Percentiles rank a stretch among this genome's conserved stretches.
Evolutionary conservation across 2,888 invertebrate species (phyloP).

Genomic region (Spodoptera littoralis): DNA sequence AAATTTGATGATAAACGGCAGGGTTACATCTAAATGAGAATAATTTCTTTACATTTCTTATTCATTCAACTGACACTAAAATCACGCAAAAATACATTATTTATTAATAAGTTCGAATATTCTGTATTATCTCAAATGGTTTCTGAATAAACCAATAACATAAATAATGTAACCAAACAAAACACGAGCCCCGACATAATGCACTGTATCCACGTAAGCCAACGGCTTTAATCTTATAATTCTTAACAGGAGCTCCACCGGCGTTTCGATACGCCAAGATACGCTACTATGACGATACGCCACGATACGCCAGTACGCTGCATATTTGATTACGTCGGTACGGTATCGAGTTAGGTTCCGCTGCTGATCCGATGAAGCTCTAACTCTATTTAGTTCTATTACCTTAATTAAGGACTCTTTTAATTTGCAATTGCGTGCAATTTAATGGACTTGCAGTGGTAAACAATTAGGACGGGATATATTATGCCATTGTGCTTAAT

Average conservation of each 20-base stretch:
- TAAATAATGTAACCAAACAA: slow-evolving; percentile 30
- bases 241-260: slow-evolving; percentile 37
- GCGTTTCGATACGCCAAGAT: slow-evolving; percentile 30
- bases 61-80: too few species aligned
- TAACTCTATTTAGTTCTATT: slow-evolving; percentile 50
- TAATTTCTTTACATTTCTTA: too few species aligned
- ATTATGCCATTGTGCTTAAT: background rate
- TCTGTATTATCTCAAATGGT: background rate
- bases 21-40: background rate
- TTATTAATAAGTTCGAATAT: too few species aligned
- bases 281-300: slow-evolving; percentile 19
- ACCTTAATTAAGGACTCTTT: slow-evolving; percentile 28
- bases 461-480: slow-evolving; percentile 13
- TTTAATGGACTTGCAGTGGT: slow-evolving; percentile 2
- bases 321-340: slow-evolving; percentile 57
- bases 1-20: slow-evolving; percentile 27
- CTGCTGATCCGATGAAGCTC: slow-evolving; percentile 43
- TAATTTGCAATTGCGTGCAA: slow-evolving; percentile 16
- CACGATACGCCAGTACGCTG: slow-evolving; percentile 34
- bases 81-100: too few species aligned
- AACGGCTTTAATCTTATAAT: slow-evolving; percentile 49
- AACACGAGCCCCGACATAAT: slow-evolving; percentile 21
- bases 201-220: slow-evolving; percentile 30
- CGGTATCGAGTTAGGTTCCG: slow-evolving; percentile 47
- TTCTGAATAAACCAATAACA: slow-evolving; percentile 9